A percentile compares a stretch with the other conserved stretches of the same genome.
phyloP scores from a whole-genome alignment of 2,888 invertebrate species.

The Fragum sueziense region DNA sequence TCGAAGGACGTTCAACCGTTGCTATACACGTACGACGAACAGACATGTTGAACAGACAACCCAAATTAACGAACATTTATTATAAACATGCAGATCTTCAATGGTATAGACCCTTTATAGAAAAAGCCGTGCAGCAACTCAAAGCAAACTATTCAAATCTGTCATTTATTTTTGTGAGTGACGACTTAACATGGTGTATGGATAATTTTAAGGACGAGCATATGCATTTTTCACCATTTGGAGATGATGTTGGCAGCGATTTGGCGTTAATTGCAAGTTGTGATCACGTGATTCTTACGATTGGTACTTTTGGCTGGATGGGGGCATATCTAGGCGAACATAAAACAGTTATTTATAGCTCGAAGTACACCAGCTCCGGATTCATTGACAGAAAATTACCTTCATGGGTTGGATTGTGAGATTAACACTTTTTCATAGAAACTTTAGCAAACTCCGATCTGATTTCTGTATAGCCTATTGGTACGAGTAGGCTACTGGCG shows the following conservation, averaged over 20 bases:
- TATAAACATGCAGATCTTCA: neutral
- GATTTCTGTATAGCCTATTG: no score
- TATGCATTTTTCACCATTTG: neutral
- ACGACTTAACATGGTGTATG: neutral
- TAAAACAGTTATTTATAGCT: neutral
- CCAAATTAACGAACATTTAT: no score
- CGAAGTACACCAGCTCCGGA: neutral
- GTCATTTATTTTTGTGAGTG: conserved; percentile 15
- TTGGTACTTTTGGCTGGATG: neutral
- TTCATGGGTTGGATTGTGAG: no score
- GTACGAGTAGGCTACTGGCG: no score
- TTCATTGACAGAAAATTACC: no score
- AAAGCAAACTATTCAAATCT: neutral
- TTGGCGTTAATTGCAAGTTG: neutral
- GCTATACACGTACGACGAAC: neutral
- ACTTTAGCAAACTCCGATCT: no score
- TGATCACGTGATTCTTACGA: conserved; percentile 10
- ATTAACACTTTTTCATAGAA: no score
- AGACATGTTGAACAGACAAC: neutral
- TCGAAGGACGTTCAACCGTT: neutral
- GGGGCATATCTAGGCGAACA: neutral
- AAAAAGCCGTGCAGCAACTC: neutral
- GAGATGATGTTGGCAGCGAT: neutral
- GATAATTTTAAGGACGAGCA: neutral
- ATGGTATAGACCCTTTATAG: neutral